A percentile compares a stretch with the other conserved stretches of the same genome.
Evolutionary conservation across 2,797 vertebrate genomes (phyloP).

Genomic region (Tamandua tetradactyla): DNA sequence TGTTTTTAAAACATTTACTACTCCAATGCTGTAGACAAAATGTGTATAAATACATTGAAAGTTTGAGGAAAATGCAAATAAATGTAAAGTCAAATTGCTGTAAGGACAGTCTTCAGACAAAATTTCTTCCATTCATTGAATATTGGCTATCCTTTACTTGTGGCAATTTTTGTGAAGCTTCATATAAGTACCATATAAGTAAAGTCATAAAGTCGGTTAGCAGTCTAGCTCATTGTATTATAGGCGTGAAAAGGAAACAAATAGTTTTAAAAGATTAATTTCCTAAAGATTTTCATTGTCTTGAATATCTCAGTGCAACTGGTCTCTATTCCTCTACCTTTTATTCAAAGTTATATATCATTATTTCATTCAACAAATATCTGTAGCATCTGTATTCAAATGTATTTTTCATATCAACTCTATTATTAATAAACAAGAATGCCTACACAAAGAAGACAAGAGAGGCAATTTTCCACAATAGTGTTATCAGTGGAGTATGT

Average conservation of each 20-base stretch:
- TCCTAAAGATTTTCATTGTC: neutral
- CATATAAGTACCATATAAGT: neutral
- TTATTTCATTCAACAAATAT: slow-evolving; percentile 9
- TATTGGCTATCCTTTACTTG: neutral
- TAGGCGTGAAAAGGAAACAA: neutral
- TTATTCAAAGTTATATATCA: slow-evolving; percentile 31
- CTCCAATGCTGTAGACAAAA: neutral
- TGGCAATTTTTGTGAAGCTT: neutral
- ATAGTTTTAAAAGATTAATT: neutral
- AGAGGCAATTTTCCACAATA: neutral
- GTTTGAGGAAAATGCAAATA: neutral
- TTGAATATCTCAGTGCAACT: neutral
- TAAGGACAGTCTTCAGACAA: neutral
- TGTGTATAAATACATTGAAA: neutral
- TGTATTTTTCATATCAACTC: neutral
- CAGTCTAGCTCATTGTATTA: neutral
- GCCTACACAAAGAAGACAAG: neutral
- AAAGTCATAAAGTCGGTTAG: neutral
- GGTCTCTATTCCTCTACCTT: neutral
- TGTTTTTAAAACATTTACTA: neutral
- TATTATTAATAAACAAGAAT: neutral
- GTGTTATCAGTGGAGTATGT: neutral
- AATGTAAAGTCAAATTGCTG: neutral
- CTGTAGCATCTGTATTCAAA: neutral
- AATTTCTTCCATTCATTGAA: neutral